A percentile compares a stretch with the other conserved stretches of the same genome.
Evolutionary conservation across 1,140 invertebrate genomes (phyloP).

Genomic region (Apis dorsata): DNA sequence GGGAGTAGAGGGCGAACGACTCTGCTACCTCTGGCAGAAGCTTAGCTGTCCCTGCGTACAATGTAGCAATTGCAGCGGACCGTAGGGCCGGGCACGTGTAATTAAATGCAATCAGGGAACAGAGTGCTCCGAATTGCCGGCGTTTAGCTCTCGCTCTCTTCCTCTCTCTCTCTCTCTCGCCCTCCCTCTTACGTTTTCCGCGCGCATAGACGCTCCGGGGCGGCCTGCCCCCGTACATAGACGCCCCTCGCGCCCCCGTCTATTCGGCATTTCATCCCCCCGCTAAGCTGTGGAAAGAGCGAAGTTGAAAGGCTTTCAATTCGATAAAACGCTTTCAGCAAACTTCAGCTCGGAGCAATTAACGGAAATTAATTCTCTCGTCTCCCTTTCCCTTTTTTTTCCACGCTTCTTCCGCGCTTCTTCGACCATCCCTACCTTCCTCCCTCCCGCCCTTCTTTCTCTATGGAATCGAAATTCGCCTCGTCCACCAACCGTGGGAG

Average conservation of each 20-base stretch:
- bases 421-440: background rate
- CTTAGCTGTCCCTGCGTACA: conserved; percentile 65
- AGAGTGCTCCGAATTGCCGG: conserved; percentile 76
- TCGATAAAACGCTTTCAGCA: conserved; percentile 69
- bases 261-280: conserved; percentile 66
- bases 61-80: conserved; percentile 71
- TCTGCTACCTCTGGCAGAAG: conserved; percentile 48
- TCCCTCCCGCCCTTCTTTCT: background rate
- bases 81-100: conserved; percentile 69
- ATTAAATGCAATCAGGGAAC: conserved; percentile 78
- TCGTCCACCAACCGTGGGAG: background rate
- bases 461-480: background rate
- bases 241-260: conserved; percentile 45
- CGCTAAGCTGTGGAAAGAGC: conserved; percentile 55
- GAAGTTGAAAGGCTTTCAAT: conserved; percentile 71
- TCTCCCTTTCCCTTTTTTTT: conserved; percentile 56
- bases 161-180: background rate
- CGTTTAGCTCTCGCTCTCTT: conserved; percentile 70
- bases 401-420: background rate
- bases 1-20: background rate
- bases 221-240: conserved; percentile 3
- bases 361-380: conserved; percentile 74
- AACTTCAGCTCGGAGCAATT: conserved; percentile 74
- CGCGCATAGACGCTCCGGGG: conserved; percentile 29
- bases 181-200: conserved; percentile 44